Evolutionary conservation across 2,888 invertebrate genomes (phyloP).

Genomic region (Eretmocerus hayati): DNA sequence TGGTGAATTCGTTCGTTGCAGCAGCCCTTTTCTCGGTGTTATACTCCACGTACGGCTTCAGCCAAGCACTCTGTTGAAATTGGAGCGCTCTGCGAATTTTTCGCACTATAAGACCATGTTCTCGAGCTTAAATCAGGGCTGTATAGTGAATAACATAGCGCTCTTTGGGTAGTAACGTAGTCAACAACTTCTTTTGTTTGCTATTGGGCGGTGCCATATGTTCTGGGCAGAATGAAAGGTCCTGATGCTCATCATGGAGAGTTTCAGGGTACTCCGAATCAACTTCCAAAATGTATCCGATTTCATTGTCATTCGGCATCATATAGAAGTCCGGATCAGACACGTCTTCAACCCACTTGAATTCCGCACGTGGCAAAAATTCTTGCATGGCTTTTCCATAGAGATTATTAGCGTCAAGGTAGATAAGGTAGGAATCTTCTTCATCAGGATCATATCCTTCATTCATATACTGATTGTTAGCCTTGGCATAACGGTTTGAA

Average conservation of each 20-base stretch:
- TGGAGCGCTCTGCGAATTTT: slow-evolving; percentile 36
- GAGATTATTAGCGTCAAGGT: slow-evolving; percentile 27
- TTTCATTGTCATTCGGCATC: not conserved
- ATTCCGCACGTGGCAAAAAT: slow-evolving; percentile 23
- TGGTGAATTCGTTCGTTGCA: slow-evolving; percentile 37
- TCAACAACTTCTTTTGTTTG: slow-evolving; percentile 13
- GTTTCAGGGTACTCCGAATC: slow-evolving; percentile 10
- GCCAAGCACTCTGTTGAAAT: slow-evolving; percentile 40
- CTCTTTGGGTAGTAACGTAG: slow-evolving; percentile 3
- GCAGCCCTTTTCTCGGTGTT: slow-evolving; percentile 36
- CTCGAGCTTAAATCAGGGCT: slow-evolving; percentile 29
- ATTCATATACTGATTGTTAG: slow-evolving; percentile 25
- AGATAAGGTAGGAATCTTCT: slow-evolving; percentile 19
- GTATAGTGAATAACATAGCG: slow-evolving; percentile 32
- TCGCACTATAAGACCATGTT: slow-evolving; percentile 27
- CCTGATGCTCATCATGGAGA: slow-evolving; percentile 6
- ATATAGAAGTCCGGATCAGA: not conserved
- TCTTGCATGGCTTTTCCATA: slow-evolving; percentile 26
- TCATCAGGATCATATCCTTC: slow-evolving; percentile 15
- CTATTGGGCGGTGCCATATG: slow-evolving; percentile 5
- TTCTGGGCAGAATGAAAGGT: slow-evolving; percentile 25
- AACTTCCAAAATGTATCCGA: slow-evolving; percentile 17
- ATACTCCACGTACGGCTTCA: slow-evolving; percentile 39
- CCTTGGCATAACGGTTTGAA: slow-evolving; percentile 14
- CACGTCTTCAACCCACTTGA: slow-evolving; percentile 23